Percentiles rank a stretch among this genome's conserved stretches.
These are phyloP conservation scores for Cecropterus lyciades DNA, from an alignment of 1,140 invertebrate species.

Conservation along the genomic window DNA sequence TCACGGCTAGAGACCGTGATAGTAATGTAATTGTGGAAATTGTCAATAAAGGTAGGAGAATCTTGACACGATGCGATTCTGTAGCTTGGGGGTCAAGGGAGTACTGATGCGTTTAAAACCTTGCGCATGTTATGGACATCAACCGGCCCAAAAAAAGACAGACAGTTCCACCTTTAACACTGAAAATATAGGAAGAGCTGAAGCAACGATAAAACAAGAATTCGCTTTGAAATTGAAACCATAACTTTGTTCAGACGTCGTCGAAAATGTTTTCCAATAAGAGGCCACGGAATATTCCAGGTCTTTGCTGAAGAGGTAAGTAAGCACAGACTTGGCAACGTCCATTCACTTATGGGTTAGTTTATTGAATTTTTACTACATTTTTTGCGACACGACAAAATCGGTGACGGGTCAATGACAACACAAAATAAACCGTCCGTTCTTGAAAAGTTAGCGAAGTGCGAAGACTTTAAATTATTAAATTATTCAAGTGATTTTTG, in stretches of 20 bases:
- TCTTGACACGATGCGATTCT: slow-evolving; percentile 57
- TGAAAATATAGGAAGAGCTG: slow-evolving; percentile 53
- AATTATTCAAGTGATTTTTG: not conserved
- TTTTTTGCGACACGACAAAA: slow-evolving; percentile 13
- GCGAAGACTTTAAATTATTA: not conserved
- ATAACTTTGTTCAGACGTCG: slow-evolving; percentile 10
- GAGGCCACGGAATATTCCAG: not conserved
- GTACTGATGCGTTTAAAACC: slow-evolving; percentile 57
- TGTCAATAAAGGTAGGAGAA: slow-evolving; percentile 48
- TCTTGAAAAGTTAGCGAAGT: slow-evolving; percentile 15
- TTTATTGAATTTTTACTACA: not conserved
- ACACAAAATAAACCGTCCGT: slow-evolving; percentile 10
- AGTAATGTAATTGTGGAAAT: slow-evolving; percentile 48
- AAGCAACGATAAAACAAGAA: slow-evolving; percentile 44
- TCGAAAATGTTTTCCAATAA: slow-evolving; percentile 1
- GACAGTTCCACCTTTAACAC: slow-evolving; percentile 43
- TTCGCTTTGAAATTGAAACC: slow-evolving; percentile 41
- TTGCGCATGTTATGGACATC: slow-evolving; percentile 61
- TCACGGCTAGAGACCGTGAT: slow-evolving; percentile 39
- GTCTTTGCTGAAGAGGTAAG: not conserved
- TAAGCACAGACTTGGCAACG: not conserved
- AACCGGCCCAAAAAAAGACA: slow-evolving; percentile 44
- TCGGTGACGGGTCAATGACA: slow-evolving; percentile 8
- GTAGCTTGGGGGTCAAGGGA: slow-evolving; percentile 59
- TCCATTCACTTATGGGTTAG: not conserved